phyloP scores from a whole-genome alignment of 2,797 vertebrate genomes.

The Myripristis jacobus region DNA sequence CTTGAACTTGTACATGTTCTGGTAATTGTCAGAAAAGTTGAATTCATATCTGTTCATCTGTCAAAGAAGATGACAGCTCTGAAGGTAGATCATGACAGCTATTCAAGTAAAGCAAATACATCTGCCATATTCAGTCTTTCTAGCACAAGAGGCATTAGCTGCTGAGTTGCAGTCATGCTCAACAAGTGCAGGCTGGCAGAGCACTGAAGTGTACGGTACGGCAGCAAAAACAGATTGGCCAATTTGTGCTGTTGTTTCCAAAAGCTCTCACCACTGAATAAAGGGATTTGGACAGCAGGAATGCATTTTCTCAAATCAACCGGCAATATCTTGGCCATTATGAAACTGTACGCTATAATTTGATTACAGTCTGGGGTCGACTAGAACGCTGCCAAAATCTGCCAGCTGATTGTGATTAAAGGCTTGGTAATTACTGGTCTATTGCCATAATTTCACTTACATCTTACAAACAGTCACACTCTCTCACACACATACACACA shows the following conservation, averaged over 20 bases:
- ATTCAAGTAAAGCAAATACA: slow-evolving; percentile 47
- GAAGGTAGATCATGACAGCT: slow-evolving; percentile 29
- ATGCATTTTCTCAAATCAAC: slow-evolving; percentile 22
- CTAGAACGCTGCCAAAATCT: slow-evolving; percentile 2
- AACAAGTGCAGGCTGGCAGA: slow-evolving; percentile 24
- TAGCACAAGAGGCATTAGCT: slow-evolving; percentile 39
- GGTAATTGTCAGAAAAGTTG: slow-evolving; percentile 37
- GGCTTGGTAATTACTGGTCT: slow-evolving; percentile 30
- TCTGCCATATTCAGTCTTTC: slow-evolving; percentile 43
- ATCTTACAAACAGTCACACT: slow-evolving; percentile 14
- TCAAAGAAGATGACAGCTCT: slow-evolving; percentile 36
- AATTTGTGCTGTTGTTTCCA: slow-evolving; percentile 18
- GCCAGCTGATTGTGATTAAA: slow-evolving; percentile 27
- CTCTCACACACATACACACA: no score
- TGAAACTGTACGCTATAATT: slow-evolving; percentile 5
- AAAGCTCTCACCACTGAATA: background rate
- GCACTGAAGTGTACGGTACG: background rate
- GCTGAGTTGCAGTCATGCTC: slow-evolving; percentile 10
- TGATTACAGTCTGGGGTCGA: slow-evolving; percentile 10
- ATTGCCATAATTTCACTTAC: slow-evolving; percentile 35
- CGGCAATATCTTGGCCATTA: background rate
- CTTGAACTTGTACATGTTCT: no score
- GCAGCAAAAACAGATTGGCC: slow-evolving; percentile 26
- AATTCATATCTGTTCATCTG: slow-evolving; percentile 54
- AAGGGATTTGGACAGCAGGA: background rate